Evolutionary conservation across 2,797 vertebrate species (phyloP), one percentile per base, ranked within the genome.

Genomic region (Melanogrammus aeglefinus): DNA sequence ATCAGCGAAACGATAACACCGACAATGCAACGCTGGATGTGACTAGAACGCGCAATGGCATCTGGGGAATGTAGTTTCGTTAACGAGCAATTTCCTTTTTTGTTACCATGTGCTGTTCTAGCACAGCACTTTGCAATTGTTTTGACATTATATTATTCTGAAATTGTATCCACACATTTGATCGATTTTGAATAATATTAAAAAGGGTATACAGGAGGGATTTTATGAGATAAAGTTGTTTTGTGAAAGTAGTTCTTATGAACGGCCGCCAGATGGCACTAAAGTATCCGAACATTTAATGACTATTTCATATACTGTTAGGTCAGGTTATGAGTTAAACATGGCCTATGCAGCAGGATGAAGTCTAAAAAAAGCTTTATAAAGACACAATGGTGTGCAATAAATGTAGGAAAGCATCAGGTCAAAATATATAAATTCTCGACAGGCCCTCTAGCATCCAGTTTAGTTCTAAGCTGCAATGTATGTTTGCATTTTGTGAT

Each of bases 41-140:
- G 86, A 81, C 82, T 2, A 73, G 82, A 86, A 88, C 0, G 6
- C 72, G 84, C 57, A 41, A 16, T 77, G 91, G 80, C 88, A 86
- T 47, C 1, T 88, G 91, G 94, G 93, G 91, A 91, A 82, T 84
- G 83, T 74, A 14, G 94, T 94, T 90, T 16, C 18, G 18, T 24
- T 63, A 63, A 63, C 57, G 21, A 63, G 57, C 57, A 63, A 21
- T 7, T n/a, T 63, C 57, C 57, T n/a, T 63, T 21, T 51, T 24
- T 63, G 57, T 24, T 63, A n/a, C 57, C 18, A 51, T n/a, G 57
- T 6, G 57, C 7, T 63, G 57, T 63, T 63, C 21, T 24, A 18
- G 57, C 21, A 63, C 21, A 63, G n/a, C 57, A 24, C 18, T 24
- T 1, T 63, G 57, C 24, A 21, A 63, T 63, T 63, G 57, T 63